phyloP scores from a whole-genome alignment of 2,888 invertebrate genomes.

The Blomia tropicalis region DNA sequence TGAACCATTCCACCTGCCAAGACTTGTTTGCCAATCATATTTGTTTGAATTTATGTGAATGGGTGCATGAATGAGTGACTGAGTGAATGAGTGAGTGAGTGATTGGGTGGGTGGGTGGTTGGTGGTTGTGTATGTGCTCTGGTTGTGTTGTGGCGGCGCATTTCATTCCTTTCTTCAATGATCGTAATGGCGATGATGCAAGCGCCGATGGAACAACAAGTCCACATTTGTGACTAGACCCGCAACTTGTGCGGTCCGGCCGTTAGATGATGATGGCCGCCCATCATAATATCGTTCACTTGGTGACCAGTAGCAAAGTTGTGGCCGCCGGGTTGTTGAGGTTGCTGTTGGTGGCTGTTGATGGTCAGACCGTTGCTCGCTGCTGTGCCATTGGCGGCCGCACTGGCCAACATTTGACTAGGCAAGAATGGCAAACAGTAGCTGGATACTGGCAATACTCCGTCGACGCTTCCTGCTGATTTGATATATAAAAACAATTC shows the following conservation, averaged over 20 bases:
- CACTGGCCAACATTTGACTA: slow-evolving; percentile 15
- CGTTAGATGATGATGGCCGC: slow-evolving; percentile 13
- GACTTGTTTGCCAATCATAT: too few relatives aligned
- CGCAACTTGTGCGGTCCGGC: slow-evolving; percentile 11
- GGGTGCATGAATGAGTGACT: too few relatives aligned
- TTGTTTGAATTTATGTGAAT: too few relatives aligned
- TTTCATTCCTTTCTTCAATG: too few relatives aligned
- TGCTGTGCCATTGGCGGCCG: not conserved
- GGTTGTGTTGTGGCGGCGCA: too few relatives aligned
- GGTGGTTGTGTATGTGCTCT: too few relatives aligned
- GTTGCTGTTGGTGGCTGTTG: slow-evolving; percentile 9
- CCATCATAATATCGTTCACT: slow-evolving; percentile 13
- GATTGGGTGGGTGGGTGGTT: too few relatives aligned
- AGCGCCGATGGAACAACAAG: too few relatives aligned
- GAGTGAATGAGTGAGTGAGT: too few relatives aligned
- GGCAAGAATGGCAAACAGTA: slow-evolving; percentile 18
- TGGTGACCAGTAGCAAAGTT: slow-evolving; percentile 3
- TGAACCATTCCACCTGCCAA: too few relatives aligned
- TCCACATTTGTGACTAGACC: not conserved
- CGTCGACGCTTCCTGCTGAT: slow-evolving; percentile 16
- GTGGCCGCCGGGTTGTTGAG: slow-evolving; percentile 1
- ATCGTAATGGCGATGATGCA: too few relatives aligned
- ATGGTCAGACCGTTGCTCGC: not conserved
- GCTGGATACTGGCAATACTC: slow-evolving; percentile 13
- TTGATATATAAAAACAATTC: not conserved